Conservation (phyloP, 2,113 vertebrate species). For the Hemibagrus wyckioides region DNA sequence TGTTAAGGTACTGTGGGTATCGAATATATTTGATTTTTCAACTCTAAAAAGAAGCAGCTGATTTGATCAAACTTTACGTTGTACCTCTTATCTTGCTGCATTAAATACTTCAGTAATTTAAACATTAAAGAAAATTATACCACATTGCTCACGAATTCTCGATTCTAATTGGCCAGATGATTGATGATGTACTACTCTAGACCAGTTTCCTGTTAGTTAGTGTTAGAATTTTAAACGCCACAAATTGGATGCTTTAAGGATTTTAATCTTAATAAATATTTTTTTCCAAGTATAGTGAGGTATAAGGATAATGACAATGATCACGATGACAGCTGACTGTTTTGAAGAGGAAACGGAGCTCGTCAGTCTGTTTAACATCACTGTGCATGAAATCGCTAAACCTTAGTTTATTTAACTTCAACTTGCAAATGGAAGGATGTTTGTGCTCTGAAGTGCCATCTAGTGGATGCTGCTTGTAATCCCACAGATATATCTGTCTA, state of each 20-base stretch:
- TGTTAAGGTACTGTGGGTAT: too few relatives aligned
- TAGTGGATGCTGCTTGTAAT: background rate
- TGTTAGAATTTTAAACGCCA: background rate
- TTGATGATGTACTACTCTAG: too few relatives aligned
- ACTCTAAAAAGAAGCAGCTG: too few relatives aligned
- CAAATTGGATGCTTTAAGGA: background rate
- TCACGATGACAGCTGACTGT: background rate
- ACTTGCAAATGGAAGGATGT: background rate
- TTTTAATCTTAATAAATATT: background rate
- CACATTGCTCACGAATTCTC: too few relatives aligned
- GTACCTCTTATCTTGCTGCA: too few relatives aligned
- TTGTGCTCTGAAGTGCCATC: background rate
- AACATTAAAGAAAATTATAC: too few relatives aligned
- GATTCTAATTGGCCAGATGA: too few relatives aligned
- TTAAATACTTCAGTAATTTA: too few relatives aligned
- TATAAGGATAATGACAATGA: background rate
- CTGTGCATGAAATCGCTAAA: background rate
- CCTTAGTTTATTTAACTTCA: background rate
- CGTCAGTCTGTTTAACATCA: background rate
- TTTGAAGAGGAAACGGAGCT: background rate
- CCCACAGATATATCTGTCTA: background rate
- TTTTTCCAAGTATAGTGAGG: background rate
- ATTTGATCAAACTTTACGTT: too few relatives aligned
- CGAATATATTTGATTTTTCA: too few relatives aligned
- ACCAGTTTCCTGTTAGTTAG: background rate